phyloP scores from a whole-genome alignment of 2,797 vertebrate genomes.

The Rhinogobio ventralis region DNA sequence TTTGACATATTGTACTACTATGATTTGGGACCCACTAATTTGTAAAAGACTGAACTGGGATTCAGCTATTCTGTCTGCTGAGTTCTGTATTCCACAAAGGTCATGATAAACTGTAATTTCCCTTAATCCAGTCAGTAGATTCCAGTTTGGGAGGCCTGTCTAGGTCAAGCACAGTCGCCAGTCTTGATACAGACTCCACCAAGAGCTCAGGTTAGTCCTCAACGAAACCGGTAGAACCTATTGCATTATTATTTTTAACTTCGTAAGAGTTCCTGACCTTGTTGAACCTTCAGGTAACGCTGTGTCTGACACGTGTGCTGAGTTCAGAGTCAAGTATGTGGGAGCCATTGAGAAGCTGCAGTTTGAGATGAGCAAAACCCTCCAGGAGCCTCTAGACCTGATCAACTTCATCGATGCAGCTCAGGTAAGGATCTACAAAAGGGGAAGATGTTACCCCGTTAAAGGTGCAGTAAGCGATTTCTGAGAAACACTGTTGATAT shows the following conservation, averaged over 20 bases:
- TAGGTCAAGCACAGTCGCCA: conserved; percentile 96
- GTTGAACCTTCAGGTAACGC: conserved; percentile 80
- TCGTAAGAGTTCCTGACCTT: neutral
- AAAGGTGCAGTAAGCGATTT: neutral
- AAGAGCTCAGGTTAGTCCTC: conserved; percentile 89
- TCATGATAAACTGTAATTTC: neutral
- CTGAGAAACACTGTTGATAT: neutral
- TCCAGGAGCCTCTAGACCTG: conserved; percentile 92
- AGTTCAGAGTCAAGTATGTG: conserved; percentile 95
- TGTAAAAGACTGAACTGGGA: neutral
- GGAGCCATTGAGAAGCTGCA: conserved; percentile 92
- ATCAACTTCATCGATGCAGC: conserved; percentile 97
- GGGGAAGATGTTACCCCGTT: neutral
- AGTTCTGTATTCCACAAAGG: neutral
- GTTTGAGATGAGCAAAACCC: conserved; percentile 85
- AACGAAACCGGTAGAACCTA: neutral
- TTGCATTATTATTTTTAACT: neutral
- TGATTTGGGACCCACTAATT: neutral
- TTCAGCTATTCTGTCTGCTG: neutral
- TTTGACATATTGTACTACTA: too few relatives aligned
- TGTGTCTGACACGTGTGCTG: conserved; percentile 87
- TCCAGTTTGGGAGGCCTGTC: conserved; percentile 97
- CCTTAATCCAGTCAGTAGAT: conserved; percentile 88
- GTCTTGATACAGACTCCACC: conserved; percentile 96
- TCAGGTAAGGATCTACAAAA: conserved; percentile 79